phyloP scores from a whole-genome alignment of 2,797 vertebrate genomes.

The Nannoperca australis region DNA sequence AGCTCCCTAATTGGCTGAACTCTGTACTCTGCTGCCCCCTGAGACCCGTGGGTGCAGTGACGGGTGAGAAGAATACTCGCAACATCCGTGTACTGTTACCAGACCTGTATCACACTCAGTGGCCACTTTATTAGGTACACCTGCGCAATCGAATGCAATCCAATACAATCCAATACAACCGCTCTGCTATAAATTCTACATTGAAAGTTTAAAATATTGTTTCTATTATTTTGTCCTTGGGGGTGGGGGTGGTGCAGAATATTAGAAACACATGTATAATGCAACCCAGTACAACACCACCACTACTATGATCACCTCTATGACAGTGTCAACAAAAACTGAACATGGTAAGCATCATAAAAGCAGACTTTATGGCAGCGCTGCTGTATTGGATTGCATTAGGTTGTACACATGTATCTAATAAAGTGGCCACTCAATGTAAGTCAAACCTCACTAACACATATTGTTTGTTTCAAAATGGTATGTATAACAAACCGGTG shows the following conservation, averaged over 20 bases:
- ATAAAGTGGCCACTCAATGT: neutral
- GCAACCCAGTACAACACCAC: too few species aligned
- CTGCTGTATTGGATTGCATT: too few species aligned
- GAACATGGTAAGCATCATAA: neutral
- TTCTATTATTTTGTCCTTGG: too few species aligned
- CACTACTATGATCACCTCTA: too few species aligned
- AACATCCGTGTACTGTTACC: constrained; percentile 13
- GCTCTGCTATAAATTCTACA: neutral
- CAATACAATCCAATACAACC: neutral
- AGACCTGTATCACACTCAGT: constrained; percentile 9
- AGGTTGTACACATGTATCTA: neutral
- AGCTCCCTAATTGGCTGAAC: constrained; percentile 60
- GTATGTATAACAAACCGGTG: neutral
- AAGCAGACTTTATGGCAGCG: neutral
- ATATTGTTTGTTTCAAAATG: neutral
- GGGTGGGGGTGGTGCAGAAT: neutral
- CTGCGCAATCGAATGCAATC: neutral
- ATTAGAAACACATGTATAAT: neutral
- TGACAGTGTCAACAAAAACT: neutral
- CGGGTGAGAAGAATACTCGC: constrained; percentile 60
- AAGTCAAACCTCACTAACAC: neutral
- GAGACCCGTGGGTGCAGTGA: constrained; percentile 52
- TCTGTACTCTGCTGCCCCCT: constrained; percentile 43
- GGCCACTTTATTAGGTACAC: neutral
- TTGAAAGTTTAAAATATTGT: too few species aligned